Percentiles rank a stretch among this genome's conserved stretches.
Conservation (phyloP, 2,113 vertebrate genomes). For the Aspiorhynchus laticeps region DNA sequence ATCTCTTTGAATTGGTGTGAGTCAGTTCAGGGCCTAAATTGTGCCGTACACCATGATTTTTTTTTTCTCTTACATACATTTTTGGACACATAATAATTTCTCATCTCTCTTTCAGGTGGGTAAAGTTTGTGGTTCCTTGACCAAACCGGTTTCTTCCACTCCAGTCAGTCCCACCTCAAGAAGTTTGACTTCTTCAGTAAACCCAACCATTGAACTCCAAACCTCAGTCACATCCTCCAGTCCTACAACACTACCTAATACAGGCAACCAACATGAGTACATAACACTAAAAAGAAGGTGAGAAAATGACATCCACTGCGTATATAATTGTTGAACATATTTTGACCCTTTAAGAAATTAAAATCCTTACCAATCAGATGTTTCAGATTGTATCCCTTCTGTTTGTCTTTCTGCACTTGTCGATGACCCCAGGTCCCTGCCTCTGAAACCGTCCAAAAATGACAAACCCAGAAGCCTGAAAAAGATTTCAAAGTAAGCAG, state of each 20-base stretch:
- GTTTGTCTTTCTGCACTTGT: constrained; percentile 54
- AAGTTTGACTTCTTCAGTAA: constrained; percentile 30
- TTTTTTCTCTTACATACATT: neutral
- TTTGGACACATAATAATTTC: neutral
- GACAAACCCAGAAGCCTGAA: constrained; percentile 89
- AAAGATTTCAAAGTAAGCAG: constrained; percentile 85
- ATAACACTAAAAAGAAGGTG: constrained; percentile 74
- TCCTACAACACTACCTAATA: constrained; percentile 51
- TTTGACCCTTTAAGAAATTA: neutral
- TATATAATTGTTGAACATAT: neutral
- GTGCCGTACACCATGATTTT: neutral
- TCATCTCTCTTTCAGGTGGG: constrained; percentile 71
- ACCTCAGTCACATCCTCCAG: constrained; percentile 17
- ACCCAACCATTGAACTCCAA: constrained; percentile 52
- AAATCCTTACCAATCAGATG: neutral
- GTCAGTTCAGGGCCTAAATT: neutral
- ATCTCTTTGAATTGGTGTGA: neutral
- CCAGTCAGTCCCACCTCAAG: neutral
- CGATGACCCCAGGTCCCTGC: constrained; percentile 79
- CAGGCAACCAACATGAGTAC: constrained; percentile 56
- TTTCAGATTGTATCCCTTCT: constrained; percentile 35
- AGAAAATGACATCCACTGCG: constrained; percentile 32
- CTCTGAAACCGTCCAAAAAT: constrained; percentile 85
- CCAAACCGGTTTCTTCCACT: constrained; percentile 50
- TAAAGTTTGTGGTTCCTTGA: constrained; percentile 78